Base-by-base conservation (phyloP, 1,140 invertebrate genomes). In the Nephotettix cincticeps region DNA sequence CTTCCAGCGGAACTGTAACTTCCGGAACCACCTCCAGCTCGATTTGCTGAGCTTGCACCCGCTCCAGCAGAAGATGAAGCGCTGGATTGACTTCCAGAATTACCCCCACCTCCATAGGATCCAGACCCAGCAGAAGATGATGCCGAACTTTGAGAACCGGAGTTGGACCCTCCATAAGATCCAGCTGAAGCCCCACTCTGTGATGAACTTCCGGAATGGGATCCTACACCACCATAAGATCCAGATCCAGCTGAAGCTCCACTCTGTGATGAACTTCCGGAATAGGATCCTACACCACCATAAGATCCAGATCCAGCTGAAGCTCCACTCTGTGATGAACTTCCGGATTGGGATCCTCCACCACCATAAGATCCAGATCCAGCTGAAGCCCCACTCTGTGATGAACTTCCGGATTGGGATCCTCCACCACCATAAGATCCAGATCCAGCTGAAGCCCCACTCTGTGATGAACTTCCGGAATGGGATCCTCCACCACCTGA, bases 391-490 rank as follows among this genome's bases (percentile, higher is more conserved):
- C 64, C 64, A 43, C 64, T 43, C 30, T 28, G 40, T 43, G 64
- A 36, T 43, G 6, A 28, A 36, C 64, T 43, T 36, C 64, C 36
- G 19, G 64, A 6, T 29, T 40, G 32, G 9, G 64, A 43, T 66
- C 43, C 28, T 40, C 30, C 64, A 43, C 64, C 14, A 36, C 30
- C 64, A 66, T 66, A 45, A 36, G 64, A 63, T 13, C 27, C 58
- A n/a, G 58, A 63, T 6, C 32, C 32, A 36, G 32, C 32, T 25
- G 58, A 66, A 9, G 64, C 64, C 1, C 64, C 64, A 43, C 64
- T 43, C 30, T 28, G 40, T 43, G 64, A 36, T 43, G 6, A 28
- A 36, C 64, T 43, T 36, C 64, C 36, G 19, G 64, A 6, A 9
- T 40, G 32, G 9, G 64, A 43, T 66, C 43, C 28, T 40, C 30